Evolutionary conservation across 2,888 invertebrate genomes (phyloP).

Genomic region (Villa cingulata): DNA sequence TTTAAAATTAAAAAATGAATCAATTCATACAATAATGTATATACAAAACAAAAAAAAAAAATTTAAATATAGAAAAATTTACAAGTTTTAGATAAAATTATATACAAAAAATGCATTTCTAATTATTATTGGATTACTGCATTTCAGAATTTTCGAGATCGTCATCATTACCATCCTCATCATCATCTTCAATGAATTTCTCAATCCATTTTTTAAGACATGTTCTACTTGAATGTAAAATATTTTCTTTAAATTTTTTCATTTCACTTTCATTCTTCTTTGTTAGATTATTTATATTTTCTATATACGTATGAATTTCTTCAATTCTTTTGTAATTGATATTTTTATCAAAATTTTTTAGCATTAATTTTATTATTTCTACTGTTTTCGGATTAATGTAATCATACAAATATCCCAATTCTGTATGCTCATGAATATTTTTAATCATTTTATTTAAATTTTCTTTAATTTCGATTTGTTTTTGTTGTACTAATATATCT

Average conservation of each 20-base stretch:
- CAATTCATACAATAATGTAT: no score
- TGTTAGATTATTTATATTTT: background rate
- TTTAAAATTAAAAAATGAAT: no score
- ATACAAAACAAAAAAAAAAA: no score
- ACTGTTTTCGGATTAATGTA: background rate
- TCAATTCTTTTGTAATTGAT: background rate
- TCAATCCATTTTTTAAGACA: background rate
- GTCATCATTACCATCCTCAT: background rate
- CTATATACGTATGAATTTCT: background rate
- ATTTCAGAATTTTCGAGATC: no score
- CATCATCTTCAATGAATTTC: background rate
- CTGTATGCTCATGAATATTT: background rate
- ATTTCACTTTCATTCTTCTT: background rate
- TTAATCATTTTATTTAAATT: background rate
- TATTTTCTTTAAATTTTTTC: background rate
- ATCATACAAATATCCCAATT: background rate
- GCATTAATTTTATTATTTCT: background rate
- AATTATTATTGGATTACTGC: no score
- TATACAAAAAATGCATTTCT: no score
- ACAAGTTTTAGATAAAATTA: no score
- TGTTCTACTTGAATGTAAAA: background rate
- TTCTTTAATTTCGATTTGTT: background rate
- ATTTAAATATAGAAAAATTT: no score
- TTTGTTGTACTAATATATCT: background rate
- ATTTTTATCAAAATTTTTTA: background rate